Evolutionary conservation across 2,888 invertebrate species (phyloP).

Genomic region (Polyommatus iphigenia): DNA sequence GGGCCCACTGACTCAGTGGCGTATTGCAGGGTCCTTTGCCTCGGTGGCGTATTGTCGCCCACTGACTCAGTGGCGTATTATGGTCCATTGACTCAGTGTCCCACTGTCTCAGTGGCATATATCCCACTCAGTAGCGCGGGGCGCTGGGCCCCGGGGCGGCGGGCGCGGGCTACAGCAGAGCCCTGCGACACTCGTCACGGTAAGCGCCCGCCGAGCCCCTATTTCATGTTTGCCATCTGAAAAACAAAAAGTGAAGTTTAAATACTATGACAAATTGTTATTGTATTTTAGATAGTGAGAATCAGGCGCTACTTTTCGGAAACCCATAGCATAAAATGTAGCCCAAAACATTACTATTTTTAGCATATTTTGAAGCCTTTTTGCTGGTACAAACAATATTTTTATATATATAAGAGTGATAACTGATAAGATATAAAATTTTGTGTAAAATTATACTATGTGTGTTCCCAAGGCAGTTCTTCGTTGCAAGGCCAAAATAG

Average conservation of each 20-base stretch:
- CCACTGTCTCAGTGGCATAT: background rate
- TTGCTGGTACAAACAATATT: too few species aligned
- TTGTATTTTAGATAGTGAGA: background rate
- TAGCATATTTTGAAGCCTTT: too few species aligned
- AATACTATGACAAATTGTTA: background rate
- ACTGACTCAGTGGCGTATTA: background rate
- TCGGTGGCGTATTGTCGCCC: background rate
- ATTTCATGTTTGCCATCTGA: constrained; percentile 79
- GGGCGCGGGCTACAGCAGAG: constrained; percentile 63
- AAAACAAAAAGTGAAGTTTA: constrained; percentile 54
- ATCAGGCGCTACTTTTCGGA: too few species aligned
- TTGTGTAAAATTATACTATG: too few species aligned
- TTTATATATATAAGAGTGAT: too few species aligned
- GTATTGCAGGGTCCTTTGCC: background rate
- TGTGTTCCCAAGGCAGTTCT: too few species aligned
- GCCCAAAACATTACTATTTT: too few species aligned
- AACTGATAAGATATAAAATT: too few species aligned
- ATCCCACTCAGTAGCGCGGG: constrained; percentile 19
- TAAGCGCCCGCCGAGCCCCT: constrained; percentile 71
- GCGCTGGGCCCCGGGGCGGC: constrained; percentile 14
- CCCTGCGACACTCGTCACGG: constrained; percentile 68
- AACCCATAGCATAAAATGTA: too few species aligned
- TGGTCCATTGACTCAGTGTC: background rate
- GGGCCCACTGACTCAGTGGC: background rate
- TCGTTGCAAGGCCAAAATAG: too few species aligned